Conservation (phyloP, 1,140 invertebrate species). For the Caerostris extrusa region DNA sequence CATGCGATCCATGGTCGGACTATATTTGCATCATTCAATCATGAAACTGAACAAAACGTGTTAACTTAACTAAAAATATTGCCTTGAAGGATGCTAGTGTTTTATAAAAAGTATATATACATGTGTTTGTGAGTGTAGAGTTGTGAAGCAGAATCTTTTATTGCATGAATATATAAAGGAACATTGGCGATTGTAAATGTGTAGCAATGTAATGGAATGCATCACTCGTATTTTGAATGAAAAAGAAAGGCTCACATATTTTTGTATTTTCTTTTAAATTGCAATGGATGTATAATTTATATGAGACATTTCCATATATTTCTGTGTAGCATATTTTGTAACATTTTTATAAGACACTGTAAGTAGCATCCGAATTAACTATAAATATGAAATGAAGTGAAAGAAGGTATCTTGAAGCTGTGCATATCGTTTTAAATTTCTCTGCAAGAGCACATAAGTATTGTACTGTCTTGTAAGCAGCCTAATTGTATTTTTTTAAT, state of each 20-base stretch:
- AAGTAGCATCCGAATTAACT: conserved; percentile 30
- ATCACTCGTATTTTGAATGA: not conserved
- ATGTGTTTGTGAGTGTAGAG: conserved; percentile 20
- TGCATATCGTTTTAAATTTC: not conserved
- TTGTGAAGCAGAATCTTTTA: not conserved
- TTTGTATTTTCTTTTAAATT: conserved; percentile 14
- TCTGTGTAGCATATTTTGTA: not conserved
- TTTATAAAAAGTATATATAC: conserved; percentile 37
- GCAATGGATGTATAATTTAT: not conserved
- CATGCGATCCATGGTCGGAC: not conserved
- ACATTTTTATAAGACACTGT: not conserved
- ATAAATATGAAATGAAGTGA: not conserved
- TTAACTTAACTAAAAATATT: conserved; percentile 52
- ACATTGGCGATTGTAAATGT: not conserved
- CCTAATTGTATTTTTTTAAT: not conserved
- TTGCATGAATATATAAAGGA: not conserved
- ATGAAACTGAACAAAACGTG: conserved; percentile 67
- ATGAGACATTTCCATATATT: not conserved
- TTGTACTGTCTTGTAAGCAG: not conserved
- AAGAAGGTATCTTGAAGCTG: not conserved
- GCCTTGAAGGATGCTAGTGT: conserved; percentile 36
- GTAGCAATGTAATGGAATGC: conserved; percentile 30
- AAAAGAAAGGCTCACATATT: not conserved
- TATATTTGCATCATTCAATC: not conserved
- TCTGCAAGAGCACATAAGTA: not conserved